phyloP scores from a whole-genome alignment of 2,888 invertebrate species.

The Melangyna quadrimaculata region DNA sequence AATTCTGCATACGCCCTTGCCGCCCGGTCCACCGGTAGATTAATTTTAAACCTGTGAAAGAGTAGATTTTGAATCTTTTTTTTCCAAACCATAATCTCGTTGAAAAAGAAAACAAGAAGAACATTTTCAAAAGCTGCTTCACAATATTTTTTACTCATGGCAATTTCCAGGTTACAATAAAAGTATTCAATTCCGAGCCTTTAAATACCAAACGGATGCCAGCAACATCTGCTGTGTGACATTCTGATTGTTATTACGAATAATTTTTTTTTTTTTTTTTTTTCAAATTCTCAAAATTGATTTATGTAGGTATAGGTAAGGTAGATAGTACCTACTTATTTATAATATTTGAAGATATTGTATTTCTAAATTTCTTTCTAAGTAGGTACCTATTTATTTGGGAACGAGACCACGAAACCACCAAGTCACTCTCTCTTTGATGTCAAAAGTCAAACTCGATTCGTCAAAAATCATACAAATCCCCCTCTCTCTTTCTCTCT shows the following conservation, averaged over 20 bases:
- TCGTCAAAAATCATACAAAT: slow-evolving; percentile 14
- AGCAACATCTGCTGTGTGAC: background rate
- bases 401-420: background rate
- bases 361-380: background rate
- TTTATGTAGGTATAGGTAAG: too few species aligned
- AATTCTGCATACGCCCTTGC: too few species aligned
- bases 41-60: too few species aligned
- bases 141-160: background rate
- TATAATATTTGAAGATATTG: background rate
- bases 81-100: too few species aligned
- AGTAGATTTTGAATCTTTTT: too few species aligned
- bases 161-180: background rate
- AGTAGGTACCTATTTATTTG: too few species aligned
- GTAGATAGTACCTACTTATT: background rate
- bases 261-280: background rate
- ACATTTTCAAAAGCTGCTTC: too few species aligned
- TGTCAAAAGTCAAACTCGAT: slow-evolving; percentile 37
- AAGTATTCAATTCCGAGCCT: background rate
- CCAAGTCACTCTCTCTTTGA: slow-evolving; percentile 32
- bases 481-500: too few species aligned
- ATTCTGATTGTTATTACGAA: background rate
- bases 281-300: background rate
- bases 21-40: too few species aligned
- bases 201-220: background rate
- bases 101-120: too few species aligned